Base-by-base conservation (phyloP, 1,140 invertebrate genomes). In the Rhyacophila brunnea region DNA sequence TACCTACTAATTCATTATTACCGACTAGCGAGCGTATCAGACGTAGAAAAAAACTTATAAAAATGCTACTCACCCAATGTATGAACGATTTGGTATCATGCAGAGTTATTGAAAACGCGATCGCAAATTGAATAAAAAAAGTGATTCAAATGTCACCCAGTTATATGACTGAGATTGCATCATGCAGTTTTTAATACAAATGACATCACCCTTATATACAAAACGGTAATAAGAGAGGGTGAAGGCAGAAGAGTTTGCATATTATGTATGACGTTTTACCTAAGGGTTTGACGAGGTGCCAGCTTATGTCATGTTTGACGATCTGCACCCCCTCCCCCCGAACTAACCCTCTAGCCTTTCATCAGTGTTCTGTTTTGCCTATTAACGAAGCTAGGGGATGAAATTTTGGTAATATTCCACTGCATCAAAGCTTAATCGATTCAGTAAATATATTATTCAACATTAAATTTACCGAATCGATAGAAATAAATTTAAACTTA, bases 181-280 rank as follows among this genome's bases (percentile, higher is more conserved):
- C 54, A 57, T 48, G 17, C 52, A 50, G 19, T 28, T 45, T 28
- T 5, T 15, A 50, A 32, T 50, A 18, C 15, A 44, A 55, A 54
- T 55, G 40, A 55, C 52, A 55, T 55, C 52, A 32, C 23, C 52
- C 38, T 14, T 13, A 28, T 23, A 6, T 28, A 45, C 44, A 28
- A 36, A 28, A 11, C 13, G 6, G 40, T 14, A 42, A 18, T 42
- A 13, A 6, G 5, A 28, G n/a, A 47, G 48, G 38, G 36, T 34
- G 44, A 35, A 57, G 54, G 44, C 43, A 18, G 40, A 14, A 45
- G 45, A 48, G 38, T 46, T 36, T 40, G 54, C 38, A 57, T 57
- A 57, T 28, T 57, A 51, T 46, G 20, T 28, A 43, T 57, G 54
- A 57, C 54, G 38, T 57, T 57, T 57, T 47, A 57, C 54, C 54